Conservation (phyloP, 2,113 vertebrate species). For the Dendrocopos noguchii region DNA sequence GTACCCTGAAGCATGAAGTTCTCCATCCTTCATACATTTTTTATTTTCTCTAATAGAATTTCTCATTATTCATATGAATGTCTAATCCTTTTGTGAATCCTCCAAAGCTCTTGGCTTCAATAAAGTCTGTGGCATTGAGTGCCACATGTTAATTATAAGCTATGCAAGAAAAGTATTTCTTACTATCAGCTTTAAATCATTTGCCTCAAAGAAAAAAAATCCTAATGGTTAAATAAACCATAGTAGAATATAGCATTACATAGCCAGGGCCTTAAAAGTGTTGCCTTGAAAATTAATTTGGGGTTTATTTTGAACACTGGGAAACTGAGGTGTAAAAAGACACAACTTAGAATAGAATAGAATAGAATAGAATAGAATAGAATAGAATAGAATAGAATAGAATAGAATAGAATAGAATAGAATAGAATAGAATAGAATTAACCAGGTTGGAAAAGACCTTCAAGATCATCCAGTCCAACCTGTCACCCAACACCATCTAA, state of each 20-base stretch:
- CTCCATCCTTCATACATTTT: conserved; percentile 62
- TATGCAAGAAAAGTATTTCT: conserved; percentile 32
- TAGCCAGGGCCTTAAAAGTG: not conserved
- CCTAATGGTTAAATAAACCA: conserved; percentile 2
- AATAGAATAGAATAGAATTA: too few relatives aligned
- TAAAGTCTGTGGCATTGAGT: conserved; percentile 38
- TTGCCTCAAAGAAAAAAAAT: not conserved
- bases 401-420: too few relatives aligned
- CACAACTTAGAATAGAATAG: not conserved
- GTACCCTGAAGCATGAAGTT: conserved; percentile 17
- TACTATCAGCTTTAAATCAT: conserved; percentile 49
- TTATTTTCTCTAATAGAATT: conserved; percentile 70
- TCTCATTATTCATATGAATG: conserved; percentile 63
- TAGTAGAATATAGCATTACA: not conserved
- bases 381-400: too few relatives aligned
- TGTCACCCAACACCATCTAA: too few relatives aligned
- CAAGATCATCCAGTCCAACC: too few relatives aligned
- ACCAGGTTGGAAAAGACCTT: too few relatives aligned
- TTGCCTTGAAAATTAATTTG: not conserved
- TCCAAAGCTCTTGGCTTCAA: conserved; percentile 63
- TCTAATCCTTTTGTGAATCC: conserved; percentile 63
- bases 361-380: too few relatives aligned
- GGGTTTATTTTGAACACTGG: not conserved
- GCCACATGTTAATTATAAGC: conserved; percentile 54
- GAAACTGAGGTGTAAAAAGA: conserved; percentile 21